Evolutionary conservation across 1,140 invertebrate genomes (phyloP), one percentile per base, ranked within the genome.

Genomic region (Odontomachus brunneus): DNA sequence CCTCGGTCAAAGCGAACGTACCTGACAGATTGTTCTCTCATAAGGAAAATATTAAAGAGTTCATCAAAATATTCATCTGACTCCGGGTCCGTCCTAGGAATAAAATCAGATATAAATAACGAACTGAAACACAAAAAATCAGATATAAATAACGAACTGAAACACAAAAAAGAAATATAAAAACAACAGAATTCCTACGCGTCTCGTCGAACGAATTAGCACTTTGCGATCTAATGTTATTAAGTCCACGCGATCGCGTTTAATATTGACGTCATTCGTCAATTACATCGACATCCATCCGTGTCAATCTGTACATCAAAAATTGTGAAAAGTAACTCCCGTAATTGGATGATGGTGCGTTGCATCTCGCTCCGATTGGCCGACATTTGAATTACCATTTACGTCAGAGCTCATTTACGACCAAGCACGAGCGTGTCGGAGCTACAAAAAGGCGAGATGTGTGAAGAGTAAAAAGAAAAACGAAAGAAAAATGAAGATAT

Each of bases 1-100:
- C n/a, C 38, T 62, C 29, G 29, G 7, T 1, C 19, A 33, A n/a
- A 71, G 12, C 63, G 82, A 71, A 84, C 89, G 88, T 92, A 93
- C 90, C 90, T 92, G 87, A 80, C 85, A 69, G 88, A 57, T 80
- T 78, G 85, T 85, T 88, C 90, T 83, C 76, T 73, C 65, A 84
- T 88, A 84, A 89, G 86, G 85, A 92, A 92, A 91, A 93, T 84
- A 84, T 94, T 93, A 92, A 94, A 93, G 60, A 94, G 89, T 89
- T 94, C 89, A 87, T 92, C 78, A 88, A 94, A 93, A 89, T 92
- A 93, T 76, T 90, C 67, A 59, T 93, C 89, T 7, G 93, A 94
- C 81, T 92, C 91, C 82, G 91, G 92, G 89, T 93, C 92, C 51
- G 82, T 87, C 88, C 92, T 93, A 92, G 69, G 90, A 89, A 90